phyloP scores from a whole-genome alignment of 2,888 invertebrate genomes.

The Fragum whitleyi region DNA sequence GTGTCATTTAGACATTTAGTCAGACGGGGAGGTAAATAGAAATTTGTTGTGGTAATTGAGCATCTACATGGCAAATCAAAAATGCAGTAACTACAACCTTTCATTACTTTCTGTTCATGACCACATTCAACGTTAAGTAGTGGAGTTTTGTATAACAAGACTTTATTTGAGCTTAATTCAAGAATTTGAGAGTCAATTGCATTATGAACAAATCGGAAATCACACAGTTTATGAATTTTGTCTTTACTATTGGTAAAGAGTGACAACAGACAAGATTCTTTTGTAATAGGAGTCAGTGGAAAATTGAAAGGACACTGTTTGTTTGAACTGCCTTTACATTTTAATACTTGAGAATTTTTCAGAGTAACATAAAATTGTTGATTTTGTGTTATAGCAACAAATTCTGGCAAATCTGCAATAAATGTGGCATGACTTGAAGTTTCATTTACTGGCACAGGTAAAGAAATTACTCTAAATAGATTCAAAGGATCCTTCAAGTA shows the following conservation, averaged over 20 bases:
- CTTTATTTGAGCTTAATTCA: conserved; percentile 17
- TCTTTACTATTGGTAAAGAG: conserved; percentile 22
- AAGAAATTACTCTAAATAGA: conserved; percentile 45
- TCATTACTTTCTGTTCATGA: conserved; percentile 12
- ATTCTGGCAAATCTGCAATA: too few species aligned
- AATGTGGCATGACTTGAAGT: conserved; percentile 41
- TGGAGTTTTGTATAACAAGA: conserved; percentile 20
- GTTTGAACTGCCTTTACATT: conserved; percentile 11
- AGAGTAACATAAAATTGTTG: conserved; percentile 43
- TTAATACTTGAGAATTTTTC: conserved; percentile 18
- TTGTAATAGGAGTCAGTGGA: conserved; percentile 24
- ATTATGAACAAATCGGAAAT: conserved; percentile 43
- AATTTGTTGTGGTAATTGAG: conserved; percentile 6
- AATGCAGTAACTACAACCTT: conserved; percentile 32
- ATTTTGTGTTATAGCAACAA: conserved; percentile 37
- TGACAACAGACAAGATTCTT: conserved; percentile 20
- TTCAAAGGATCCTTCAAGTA: conserved; percentile 45
- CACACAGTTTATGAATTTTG: not conserved
- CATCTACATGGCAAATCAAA: too few species aligned
- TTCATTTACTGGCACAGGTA: conserved; percentile 53
- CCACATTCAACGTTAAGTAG: conserved; percentile 14
- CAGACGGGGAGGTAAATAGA: conserved; percentile 8
- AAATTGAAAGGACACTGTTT: conserved; percentile 20
- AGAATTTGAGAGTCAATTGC: not conserved
- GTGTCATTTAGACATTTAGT: not conserved